Conservation (phyloP, 2,888 invertebrate genomes). For the Epsilonema sp. region DNA sequence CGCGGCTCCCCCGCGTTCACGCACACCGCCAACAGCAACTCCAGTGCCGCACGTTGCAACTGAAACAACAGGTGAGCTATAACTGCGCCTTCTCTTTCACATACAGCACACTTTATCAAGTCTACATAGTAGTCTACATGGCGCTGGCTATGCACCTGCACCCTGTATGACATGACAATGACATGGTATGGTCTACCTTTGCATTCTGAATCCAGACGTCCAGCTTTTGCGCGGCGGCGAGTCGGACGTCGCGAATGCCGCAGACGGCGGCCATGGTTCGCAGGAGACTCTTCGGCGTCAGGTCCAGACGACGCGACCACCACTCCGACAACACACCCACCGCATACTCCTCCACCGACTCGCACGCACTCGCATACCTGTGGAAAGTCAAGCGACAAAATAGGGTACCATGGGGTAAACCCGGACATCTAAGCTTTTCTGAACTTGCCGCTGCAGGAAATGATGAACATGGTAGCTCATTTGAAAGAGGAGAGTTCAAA, state of each 20-base stretch:
- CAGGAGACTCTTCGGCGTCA: conserved; percentile 64
- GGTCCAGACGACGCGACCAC: conserved; percentile 51
- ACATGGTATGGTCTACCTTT: conserved; percentile 40
- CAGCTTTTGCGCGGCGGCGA: conserved; percentile 54
- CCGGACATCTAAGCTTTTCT: too few species aligned
- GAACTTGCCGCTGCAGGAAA: too few species aligned
- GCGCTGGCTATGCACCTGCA: too few species aligned
- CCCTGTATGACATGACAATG: neutral
- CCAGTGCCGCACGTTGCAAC: conserved; percentile 71
- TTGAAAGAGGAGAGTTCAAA: too few species aligned
- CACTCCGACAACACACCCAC: conserved; percentile 71
- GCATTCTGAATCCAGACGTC: conserved; percentile 90
- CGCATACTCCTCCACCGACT: conserved; percentile 55
- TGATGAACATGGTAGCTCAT: too few species aligned
- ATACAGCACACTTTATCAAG: too few species aligned
- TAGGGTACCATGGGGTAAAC: too few species aligned
- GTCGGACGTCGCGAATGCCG: conserved; percentile 64
- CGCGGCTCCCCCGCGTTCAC: conserved; percentile 49
- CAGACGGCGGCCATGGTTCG: conserved; percentile 61
- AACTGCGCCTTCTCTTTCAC: too few species aligned
- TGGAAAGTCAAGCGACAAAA: too few species aligned
- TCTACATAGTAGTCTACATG: too few species aligned
- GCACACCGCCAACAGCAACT: conserved; percentile 68
- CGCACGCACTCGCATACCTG: conserved; percentile 43
- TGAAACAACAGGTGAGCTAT: conserved; percentile 11